phyloP scores from a whole-genome alignment of 2,888 invertebrate species.

The Petrolisthes manimaculis region DNA sequence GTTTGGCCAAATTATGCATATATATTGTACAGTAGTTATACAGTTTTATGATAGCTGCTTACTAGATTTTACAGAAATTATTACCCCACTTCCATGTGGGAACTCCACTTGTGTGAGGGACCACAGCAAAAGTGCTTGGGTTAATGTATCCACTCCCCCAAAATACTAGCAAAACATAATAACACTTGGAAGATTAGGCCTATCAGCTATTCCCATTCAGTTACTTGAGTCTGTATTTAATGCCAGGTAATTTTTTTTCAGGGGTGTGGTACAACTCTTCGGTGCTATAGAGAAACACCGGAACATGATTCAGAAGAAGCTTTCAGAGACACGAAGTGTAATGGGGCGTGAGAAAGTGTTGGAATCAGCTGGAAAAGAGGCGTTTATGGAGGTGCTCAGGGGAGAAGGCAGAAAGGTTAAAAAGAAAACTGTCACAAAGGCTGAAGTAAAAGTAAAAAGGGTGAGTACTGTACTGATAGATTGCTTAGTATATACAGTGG shows the following conservation, averaged over 20 bases:
- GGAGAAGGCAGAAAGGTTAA: conserved; percentile 21
- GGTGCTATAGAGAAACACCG: conserved; percentile 50
- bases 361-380: conserved; percentile 38
- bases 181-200: too few species aligned
- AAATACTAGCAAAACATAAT: neutral
- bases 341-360: conserved; percentile 39
- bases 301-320: conserved; percentile 28
- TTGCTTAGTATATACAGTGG: neutral
- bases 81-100: too few species aligned
- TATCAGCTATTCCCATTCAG: neutral
- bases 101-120: too few species aligned
- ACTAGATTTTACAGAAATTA: too few species aligned
- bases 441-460: neutral
- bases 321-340: conserved; percentile 36
- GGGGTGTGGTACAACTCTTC: conserved; percentile 55
- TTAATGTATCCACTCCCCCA: too few species aligned
- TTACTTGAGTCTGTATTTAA: conserved; percentile 3
- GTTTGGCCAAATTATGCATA: neutral
- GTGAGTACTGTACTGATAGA: neutral
- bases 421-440: neutral
- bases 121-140: too few species aligned
- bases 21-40: too few species aligned
- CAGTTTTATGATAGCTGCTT: too few species aligned
- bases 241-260: neutral
- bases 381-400: conserved; percentile 30